These are phyloP conservation scores for Onychorhynchus coronatus DNA, from an alignment of 2,113 vertebrate genomes.

Conservation along the genomic window DNA sequence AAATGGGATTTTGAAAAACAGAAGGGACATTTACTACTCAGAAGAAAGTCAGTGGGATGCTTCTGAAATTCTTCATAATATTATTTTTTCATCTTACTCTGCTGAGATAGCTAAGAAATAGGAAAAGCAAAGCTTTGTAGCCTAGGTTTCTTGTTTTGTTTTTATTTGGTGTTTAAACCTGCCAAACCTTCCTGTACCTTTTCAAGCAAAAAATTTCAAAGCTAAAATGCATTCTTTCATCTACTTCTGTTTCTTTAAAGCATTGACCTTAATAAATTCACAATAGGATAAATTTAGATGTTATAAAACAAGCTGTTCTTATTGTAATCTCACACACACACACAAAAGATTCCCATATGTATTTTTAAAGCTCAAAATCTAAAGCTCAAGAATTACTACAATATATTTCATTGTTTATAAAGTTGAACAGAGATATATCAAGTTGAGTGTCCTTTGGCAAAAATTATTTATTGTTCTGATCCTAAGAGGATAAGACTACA, in stretches of 20 bases:
- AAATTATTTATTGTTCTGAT: background rate
- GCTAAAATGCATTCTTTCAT: background rate
- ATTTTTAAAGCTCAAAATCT: background rate
- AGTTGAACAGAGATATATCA: background rate
- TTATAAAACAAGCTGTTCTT: background rate
- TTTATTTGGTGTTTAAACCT: background rate
- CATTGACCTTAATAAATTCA: background rate
- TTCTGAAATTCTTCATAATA: background rate
- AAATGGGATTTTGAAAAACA: background rate
- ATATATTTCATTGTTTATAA: background rate
- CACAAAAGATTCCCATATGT: background rate
- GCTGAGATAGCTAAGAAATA: background rate
- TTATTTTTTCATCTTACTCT: background rate
- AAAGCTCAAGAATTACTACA: background rate
- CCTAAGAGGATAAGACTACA: background rate
- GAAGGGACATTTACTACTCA: background rate
- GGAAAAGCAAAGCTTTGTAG: background rate
- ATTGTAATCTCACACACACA: background rate
- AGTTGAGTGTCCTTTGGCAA: background rate
- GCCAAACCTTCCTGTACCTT: background rate
- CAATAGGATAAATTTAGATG: background rate
- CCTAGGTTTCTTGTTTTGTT: background rate
- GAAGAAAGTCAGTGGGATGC: background rate
- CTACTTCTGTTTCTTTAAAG: background rate
- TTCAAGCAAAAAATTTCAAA: background rate